Base-by-base conservation (phyloP, 2,888 invertebrate species). In the Biston betularia region DNA sequence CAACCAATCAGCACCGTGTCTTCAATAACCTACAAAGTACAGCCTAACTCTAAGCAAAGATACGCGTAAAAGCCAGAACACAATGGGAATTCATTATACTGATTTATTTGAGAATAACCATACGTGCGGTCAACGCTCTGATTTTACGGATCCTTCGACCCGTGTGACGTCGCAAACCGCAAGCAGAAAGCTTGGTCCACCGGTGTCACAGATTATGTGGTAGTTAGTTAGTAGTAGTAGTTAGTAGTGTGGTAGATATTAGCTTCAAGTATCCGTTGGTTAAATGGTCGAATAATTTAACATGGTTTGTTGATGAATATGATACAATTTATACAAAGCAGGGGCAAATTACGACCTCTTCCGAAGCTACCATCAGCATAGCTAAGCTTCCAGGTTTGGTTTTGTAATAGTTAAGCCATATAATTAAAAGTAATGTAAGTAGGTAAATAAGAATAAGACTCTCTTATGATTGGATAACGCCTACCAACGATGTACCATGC, bases 121-220 rank as follows among this genome's bases (percentile, higher is more conserved):
- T 48, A 38, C 10, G 45, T 14, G 49, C 67, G 67, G 67, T 67
- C 63, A 67, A 62, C 63, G 67, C 42, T 63, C 67, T 59, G 54
- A 46, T 55, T 57, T 67, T 50, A 67, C 59, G 14, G 63, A 67
- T 54, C 59, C 55, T 59, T 63, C 61, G 69, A 69, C 66, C 65
- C 57, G 48, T 7, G 14, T 64, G 70, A 70, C 69, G 70, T 72
- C 72, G 65, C 56, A 45, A 38, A 61, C 65, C 68, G 57, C 60
- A 60, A 58, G 38, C 9, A 38, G 9, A 8, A 38, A 38, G 57
- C 46, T 34, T 57, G 38, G 52, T 8, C 52, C 48, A 54, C 45
- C 5, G 34, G 15, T 35, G 35, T 2, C 44, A 59, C 55, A 65
- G 59, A 49, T 50, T 55, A 59, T 15, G 12, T 54, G 12, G 15